Base-by-base conservation (phyloP, 1,140 invertebrate genomes). In the Hyles euphorbiae region DNA sequence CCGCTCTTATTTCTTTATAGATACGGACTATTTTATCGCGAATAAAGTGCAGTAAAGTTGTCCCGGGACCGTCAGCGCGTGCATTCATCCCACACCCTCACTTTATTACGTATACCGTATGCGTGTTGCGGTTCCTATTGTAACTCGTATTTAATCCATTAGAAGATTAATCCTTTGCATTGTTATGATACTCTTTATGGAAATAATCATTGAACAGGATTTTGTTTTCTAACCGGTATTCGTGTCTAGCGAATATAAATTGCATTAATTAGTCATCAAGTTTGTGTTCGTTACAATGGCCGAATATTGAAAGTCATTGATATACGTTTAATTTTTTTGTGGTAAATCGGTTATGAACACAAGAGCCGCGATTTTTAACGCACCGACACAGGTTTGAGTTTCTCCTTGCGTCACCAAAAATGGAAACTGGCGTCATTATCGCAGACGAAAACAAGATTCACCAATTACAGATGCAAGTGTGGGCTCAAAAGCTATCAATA, bases 71-170 rank as follows among this genome's bases (percentile, higher is more conserved):
- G 72, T 63, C 72, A 68, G 63, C 67, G 58, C 72, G 76, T 81
- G 78, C 78, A 84, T 84, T 83, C 79, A 78, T 75, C 67, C 73
- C 75, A 77, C 82, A 82, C 81, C 81, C 82, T 78, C 71, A 33
- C 63, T 81, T 76, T 82, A 85, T 85, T 83, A 74, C 74, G 73
- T 80, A 76, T 79, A 83, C 74, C 71, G 73, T 78, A 80, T 79
- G 81, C 81, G 80, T 81, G 76, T 83, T 79, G 81, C 76, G 80
- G 79, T 78, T 70, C 68, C 63, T 72, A 80, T 78, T 76, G 78
- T 82, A 66, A 72, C 70, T 72, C 61, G 68, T 75, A 76, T 78
- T 78, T 46, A 81, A 81, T 78, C 82, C 82, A 85, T 85, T 85
- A 87, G 68, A 74, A 71, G 80, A 83, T 85, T 85, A 87, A 83